Percentiles rank a stretch among this genome's conserved stretches.
These are phyloP conservation scores for Echinops telfairi DNA, from an alignment of 2,113 vertebrate genomes.

Conservation along the genomic window DNA sequence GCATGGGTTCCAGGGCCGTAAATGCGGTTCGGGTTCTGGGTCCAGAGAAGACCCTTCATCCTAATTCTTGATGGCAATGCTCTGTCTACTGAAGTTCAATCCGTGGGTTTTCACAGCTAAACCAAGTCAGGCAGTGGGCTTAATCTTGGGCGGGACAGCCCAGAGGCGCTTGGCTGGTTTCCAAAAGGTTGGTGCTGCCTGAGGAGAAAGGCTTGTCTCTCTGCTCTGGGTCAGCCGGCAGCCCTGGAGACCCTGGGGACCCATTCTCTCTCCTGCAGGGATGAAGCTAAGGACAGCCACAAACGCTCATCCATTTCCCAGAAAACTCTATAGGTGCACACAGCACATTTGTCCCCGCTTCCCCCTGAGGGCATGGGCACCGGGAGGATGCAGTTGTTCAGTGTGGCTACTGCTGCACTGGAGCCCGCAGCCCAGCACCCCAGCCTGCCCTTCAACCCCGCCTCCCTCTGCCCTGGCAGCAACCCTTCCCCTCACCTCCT, in stretches of 20 bases:
- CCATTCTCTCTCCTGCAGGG: neutral
- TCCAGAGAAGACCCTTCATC: neutral
- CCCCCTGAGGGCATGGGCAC: neutral
- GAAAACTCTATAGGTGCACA: neutral
- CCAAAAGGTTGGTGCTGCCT: neutral
- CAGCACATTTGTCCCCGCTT: neutral
- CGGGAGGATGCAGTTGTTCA: neutral
- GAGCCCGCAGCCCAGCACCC: neutral
- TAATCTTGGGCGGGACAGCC: neutral
- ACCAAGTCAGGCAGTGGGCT: neutral
- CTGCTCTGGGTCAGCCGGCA: neutral
- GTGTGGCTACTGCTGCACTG: neutral
- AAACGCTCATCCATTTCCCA: neutral
- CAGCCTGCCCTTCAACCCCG: fast-evolving
- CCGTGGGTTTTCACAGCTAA: neutral
- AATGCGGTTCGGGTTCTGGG: no score
- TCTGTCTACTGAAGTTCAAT: neutral
- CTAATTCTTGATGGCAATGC: neutral
- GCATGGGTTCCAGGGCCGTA: no score
- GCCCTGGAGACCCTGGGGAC: neutral
- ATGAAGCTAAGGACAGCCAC: neutral
- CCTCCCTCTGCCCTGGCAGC: fast-evolving
- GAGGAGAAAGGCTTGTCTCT: neutral
- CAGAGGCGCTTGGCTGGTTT: neutral
- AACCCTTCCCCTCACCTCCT: fast-evolving